phyloP scores from a whole-genome alignment of 2,113 vertebrate species.

The Varanus komodoensis region DNA sequence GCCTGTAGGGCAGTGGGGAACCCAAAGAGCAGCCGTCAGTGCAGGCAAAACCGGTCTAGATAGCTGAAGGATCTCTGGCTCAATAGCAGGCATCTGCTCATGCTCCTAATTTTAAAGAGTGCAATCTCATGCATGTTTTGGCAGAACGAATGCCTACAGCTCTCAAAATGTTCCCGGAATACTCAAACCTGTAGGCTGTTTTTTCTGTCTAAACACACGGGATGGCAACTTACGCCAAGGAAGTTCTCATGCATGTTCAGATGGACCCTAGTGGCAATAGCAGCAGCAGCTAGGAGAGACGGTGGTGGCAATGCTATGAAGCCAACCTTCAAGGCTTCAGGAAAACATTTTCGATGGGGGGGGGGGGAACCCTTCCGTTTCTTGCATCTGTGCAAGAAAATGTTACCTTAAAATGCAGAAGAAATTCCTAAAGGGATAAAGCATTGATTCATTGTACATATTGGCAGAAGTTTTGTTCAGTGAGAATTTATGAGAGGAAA shows the following conservation, averaged over 20 bases:
- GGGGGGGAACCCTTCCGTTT: not conserved
- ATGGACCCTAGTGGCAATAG: no score
- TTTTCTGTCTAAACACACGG: no score
- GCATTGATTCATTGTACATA: not conserved
- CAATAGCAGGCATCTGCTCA: no score
- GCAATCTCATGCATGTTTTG: no score
- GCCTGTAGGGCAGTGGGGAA: no score
- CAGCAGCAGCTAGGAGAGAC: not conserved
- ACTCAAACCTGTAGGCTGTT: no score
- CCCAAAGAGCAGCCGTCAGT: no score
- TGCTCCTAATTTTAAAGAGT: no score
- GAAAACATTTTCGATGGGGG: not conserved
- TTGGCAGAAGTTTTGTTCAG: not conserved
- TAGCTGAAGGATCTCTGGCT: no score
- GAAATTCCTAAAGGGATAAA: not conserved
- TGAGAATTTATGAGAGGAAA: not conserved
- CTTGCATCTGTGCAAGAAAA: not conserved
- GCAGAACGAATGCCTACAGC: no score
- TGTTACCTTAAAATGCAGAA: not conserved
- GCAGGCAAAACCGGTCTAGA: no score
- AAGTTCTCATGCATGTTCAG: not conserved
- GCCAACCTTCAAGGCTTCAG: not conserved
- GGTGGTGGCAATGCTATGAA: not conserved
- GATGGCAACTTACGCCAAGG: not conserved
- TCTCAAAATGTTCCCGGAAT: no score